Evolutionary conservation across 2,888 invertebrate genomes (phyloP).

Genomic region (Drosophila tripunctata): DNA sequence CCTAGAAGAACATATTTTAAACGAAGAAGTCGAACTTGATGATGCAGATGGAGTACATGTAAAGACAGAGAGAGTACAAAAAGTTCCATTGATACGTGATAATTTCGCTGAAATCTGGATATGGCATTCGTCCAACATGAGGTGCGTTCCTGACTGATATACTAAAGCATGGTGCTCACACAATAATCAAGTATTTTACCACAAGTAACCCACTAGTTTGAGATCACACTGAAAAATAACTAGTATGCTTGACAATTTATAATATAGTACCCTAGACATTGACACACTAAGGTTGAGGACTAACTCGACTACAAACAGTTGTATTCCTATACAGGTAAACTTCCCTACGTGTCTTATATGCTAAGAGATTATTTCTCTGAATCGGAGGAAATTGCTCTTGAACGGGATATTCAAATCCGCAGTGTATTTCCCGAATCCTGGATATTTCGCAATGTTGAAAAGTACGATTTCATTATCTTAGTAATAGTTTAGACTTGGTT

Average conservation of each 20-base stretch:
- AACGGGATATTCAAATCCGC: constrained; percentile 37
- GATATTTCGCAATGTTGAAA: constrained; percentile 20
- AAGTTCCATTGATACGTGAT: constrained; percentile 37
- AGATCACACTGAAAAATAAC: constrained; percentile 10
- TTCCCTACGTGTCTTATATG: constrained; percentile 14
- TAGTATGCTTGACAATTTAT: not conserved
- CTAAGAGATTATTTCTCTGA: not conserved
- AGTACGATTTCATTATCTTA: constrained; percentile 20
- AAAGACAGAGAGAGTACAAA: not conserved
- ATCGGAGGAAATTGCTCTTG: not conserved
- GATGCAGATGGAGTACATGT: not conserved
- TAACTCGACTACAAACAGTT: constrained; percentile 14
- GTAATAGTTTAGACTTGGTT: not conserved
- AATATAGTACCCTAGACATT: not conserved
- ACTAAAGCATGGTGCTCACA: constrained; percentile 23
- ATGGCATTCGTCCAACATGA: constrained; percentile 50
- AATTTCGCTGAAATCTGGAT: constrained; percentile 70
- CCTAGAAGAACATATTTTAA: not conserved
- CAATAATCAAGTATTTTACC: constrained; percentile 11
- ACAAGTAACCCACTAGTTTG: constrained; percentile 27
- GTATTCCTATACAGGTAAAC: constrained; percentile 21
- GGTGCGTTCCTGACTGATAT: constrained; percentile 47
- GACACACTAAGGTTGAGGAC: constrained; percentile 28
- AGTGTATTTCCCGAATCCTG: constrained; percentile 38
- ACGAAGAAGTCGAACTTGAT: not conserved